Evolutionary conservation across 2,797 vertebrate species (phyloP).

Genomic region (Botia kubotai): DNA sequence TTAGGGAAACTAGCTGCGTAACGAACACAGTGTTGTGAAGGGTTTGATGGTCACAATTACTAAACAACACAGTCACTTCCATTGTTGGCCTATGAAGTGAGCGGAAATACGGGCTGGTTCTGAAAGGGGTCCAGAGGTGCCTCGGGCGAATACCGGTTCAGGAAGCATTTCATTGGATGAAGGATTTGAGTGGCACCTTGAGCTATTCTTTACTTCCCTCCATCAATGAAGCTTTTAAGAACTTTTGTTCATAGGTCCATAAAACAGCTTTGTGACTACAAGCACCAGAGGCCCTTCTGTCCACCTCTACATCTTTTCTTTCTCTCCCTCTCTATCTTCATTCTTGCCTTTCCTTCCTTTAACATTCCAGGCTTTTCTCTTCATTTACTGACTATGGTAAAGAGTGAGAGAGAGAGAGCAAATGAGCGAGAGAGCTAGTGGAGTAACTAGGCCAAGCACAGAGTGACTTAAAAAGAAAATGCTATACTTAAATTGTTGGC

Average conservation of each 20-base stretch:
- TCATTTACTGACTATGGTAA: neutral
- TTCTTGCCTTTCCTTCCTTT: constrained; percentile 8
- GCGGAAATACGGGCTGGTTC: constrained; percentile 5
- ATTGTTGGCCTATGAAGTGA: neutral
- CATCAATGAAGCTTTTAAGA: constrained; percentile 53
- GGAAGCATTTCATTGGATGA: constrained; percentile 8
- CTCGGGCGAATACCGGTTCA: constrained; percentile 51
- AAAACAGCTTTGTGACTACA: constrained; percentile 46
- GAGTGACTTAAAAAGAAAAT: constrained; percentile 55
- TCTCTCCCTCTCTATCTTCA: neutral
- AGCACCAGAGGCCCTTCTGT: constrained; percentile 41
- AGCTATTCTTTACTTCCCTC: constrained; percentile 50
- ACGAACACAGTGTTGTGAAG: neutral
- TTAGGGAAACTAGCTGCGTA: too few species aligned
- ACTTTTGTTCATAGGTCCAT: constrained; percentile 47
- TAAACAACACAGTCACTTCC: constrained; percentile 17
- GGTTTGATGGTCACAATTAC: neutral
- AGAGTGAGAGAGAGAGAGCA: neutral
- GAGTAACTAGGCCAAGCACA: constrained; percentile 42
- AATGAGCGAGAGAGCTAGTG: neutral
- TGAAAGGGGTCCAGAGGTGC: constrained; percentile 23
- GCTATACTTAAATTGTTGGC: constrained; percentile 44
- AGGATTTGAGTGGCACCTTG: constrained; percentile 57
- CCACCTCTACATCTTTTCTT: constrained; percentile 17
- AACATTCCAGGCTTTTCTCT: neutral